These are phyloP conservation scores for Lipophrys pholis DNA, from an alignment of 2,113 vertebrate genomes.

Conservation along the genomic window DNA sequence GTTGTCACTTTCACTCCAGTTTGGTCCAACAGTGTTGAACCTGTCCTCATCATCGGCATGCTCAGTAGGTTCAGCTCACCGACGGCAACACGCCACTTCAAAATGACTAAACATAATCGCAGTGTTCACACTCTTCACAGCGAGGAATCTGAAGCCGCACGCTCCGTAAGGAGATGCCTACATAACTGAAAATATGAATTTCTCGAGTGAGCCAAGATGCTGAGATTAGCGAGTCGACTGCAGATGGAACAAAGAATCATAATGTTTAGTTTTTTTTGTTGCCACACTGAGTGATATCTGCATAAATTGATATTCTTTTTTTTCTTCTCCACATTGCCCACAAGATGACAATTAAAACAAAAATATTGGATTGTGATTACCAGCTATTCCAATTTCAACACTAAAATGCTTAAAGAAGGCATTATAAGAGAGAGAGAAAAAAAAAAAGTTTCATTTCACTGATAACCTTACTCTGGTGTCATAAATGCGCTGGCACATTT, in stretches of 20 bases:
- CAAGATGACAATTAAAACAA: neutral
- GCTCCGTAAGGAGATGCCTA: slow-evolving; percentile 7
- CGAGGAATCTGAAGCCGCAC: slow-evolving; percentile 3
- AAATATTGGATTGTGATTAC: slow-evolving; percentile 10
- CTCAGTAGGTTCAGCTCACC: slow-evolving; percentile 2
- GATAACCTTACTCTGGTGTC: slow-evolving; percentile 34
- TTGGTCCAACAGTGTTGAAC: neutral
- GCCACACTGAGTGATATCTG: neutral
- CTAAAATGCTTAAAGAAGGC: slow-evolving; percentile 3
- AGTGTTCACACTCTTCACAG: neutral
- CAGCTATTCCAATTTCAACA: slow-evolving; percentile 26
- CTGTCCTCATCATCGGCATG: neutral
- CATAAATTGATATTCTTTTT: neutral
- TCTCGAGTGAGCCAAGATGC: slow-evolving; percentile 2
- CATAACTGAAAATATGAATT: neutral
- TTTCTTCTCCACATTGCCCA: neutral
- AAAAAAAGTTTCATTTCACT: slow-evolving; percentile 41
- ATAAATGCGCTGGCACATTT: slow-evolving; percentile 47
- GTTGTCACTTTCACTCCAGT: neutral
- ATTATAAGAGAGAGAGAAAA: neutral
- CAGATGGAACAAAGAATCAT: neutral
- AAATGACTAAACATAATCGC: neutral
- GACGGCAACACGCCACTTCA: neutral
- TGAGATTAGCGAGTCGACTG: neutral
- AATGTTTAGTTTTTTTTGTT: neutral